Percentiles rank a stretch among this genome's conserved stretches.
Conservation (phyloP, 2,797 vertebrate species). For the Cyprinodon diabolis region DNA sequence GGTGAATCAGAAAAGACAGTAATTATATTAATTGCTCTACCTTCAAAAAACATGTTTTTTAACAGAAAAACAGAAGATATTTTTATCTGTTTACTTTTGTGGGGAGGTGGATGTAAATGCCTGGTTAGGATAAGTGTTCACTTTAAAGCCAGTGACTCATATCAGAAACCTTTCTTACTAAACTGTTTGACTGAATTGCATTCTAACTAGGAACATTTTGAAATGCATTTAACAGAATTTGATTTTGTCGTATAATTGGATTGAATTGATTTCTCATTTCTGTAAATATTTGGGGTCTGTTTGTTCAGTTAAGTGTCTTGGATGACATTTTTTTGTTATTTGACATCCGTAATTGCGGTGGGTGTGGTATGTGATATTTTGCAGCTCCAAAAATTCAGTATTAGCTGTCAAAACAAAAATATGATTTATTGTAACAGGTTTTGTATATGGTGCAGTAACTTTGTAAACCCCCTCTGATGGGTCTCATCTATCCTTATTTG, state of each 20-base stretch:
- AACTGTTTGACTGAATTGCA: background rate
- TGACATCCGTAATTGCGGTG: background rate
- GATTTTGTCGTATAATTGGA: background rate
- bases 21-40: constrained; percentile 4
- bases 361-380: background rate
- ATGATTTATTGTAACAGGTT: background rate
- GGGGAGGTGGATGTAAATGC: background rate
- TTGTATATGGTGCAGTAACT: background rate
- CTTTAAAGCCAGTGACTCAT: background rate
- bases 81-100: background rate
- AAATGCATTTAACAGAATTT: background rate
- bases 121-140: background rate
- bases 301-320: background rate
- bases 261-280: background rate
- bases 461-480: background rate
- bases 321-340: background rate
- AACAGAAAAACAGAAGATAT: background rate
- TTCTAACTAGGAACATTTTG: background rate
- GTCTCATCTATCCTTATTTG: background rate
- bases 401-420: background rate
- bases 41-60: background rate
- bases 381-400: background rate
- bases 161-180: background rate
- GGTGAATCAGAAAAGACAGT: background rate
- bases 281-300: background rate